Conservation (phyloP, 2,113 vertebrate species). For the Colossoma macropomum region DNA sequence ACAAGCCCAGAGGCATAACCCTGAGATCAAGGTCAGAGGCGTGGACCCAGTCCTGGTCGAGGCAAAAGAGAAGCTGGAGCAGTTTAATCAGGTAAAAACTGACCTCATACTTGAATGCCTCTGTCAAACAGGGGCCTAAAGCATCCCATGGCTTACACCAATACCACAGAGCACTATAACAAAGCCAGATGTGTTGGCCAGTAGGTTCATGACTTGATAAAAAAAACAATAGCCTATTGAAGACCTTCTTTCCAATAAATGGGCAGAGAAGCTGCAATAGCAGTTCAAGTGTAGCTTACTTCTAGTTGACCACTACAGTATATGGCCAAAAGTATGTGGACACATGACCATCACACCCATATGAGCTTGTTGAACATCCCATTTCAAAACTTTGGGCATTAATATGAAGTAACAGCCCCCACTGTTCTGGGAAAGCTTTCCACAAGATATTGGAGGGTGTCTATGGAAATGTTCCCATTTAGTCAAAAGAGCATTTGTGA, state of each 20-base stretch:
- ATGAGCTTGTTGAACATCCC: too few relatives aligned
- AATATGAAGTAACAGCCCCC: too few relatives aligned
- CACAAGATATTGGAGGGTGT: too few relatives aligned
- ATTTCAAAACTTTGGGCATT: too few relatives aligned
- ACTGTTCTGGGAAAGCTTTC: too few relatives aligned
- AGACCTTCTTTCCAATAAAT: not conserved
- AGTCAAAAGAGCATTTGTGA: too few relatives aligned
- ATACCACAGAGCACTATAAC: not conserved
- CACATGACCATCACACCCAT: too few relatives aligned
- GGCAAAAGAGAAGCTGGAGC: conserved; percentile 82
- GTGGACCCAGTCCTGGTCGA: conserved; percentile 78
- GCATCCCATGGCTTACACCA: not conserved
- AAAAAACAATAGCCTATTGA: not conserved
- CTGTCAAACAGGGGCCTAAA: not conserved
- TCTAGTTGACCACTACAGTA: too few relatives aligned
- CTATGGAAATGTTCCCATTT: too few relatives aligned
- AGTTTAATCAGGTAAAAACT: conserved; percentile 81
- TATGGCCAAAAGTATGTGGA: too few relatives aligned
- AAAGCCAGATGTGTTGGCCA: conserved; percentile 12
- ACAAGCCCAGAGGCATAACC: conserved; percentile 85
- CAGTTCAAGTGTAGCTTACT: not conserved
- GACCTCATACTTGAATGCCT: not conserved
- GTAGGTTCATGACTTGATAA: not conserved
- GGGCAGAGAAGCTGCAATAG: not conserved
- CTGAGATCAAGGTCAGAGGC: conserved; percentile 83